These are phyloP conservation scores for Gnathonemus echidnorhynchus DNA, from an alignment of 2,113 vertebrate species.

Conservation along the genomic window DNA sequence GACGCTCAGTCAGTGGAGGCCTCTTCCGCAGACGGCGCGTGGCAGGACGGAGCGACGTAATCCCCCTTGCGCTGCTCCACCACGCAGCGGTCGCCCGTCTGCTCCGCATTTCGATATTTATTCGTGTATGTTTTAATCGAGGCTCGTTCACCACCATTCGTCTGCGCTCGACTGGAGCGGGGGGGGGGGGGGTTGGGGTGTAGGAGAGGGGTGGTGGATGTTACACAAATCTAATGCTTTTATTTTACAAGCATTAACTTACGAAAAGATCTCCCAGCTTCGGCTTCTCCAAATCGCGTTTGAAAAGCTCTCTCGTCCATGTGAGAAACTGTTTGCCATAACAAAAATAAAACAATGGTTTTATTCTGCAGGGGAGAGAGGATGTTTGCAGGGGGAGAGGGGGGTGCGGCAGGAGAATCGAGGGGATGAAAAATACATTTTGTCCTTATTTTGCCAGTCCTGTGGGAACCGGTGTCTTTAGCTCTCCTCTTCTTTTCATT, in stretches of 20 bases:
- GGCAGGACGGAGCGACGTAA: conserved; percentile 33
- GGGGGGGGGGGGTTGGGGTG: conserved; percentile 21
- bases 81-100: neutral
- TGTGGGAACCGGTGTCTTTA: conserved; percentile 77
- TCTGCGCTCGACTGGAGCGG: conserved; percentile 24
- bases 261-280: conserved; percentile 44
- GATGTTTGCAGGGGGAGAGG: conserved; percentile 38
- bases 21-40: conserved; percentile 38
- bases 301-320: conserved; percentile 47
- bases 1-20: conserved; percentile 30
- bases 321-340: conserved; percentile 56
- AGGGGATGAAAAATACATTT: conserved; percentile 64
- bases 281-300: conserved; percentile 53
- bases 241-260: conserved; percentile 41
- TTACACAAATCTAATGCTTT: conserved; percentile 46
- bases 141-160: neutral
- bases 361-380: conserved; percentile 52
- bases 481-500: conserved; percentile 50
- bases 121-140: conserved; percentile 30
- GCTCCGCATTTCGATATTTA: conserved; percentile 18
- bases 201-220: conserved; percentile 14
- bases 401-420: conserved; percentile 58
- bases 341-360: conserved; percentile 65
- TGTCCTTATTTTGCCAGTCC: conserved; percentile 86
- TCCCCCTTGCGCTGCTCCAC: neutral